These are phyloP conservation scores for Syngnathoides biaculeatus DNA, from an alignment of 2,113 vertebrate genomes.

Conservation along the genomic window DNA sequence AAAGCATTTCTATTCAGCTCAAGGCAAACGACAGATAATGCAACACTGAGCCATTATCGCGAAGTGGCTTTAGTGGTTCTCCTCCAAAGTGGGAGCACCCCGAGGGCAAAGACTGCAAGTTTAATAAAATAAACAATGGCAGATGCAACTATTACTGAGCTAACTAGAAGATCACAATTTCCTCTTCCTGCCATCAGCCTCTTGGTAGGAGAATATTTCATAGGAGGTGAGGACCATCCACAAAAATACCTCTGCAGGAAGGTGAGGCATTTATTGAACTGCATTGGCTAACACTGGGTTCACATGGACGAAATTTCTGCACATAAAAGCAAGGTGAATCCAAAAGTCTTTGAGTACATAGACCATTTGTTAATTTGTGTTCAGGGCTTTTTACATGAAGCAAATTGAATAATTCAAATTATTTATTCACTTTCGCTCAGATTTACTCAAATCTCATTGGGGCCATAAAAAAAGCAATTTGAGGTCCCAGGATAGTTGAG, in stretches of 20 bases:
- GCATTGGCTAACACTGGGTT: constrained; percentile 12
- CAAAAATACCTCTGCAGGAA: constrained; percentile 33
- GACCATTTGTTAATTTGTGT: not conserved
- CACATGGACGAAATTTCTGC: not conserved
- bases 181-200: constrained; percentile 39
- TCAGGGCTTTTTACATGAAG: not conserved
- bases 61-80: constrained; percentile 24
- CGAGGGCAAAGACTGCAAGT: constrained; percentile 29
- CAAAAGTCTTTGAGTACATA: not conserved
- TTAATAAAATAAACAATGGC: constrained; percentile 51
- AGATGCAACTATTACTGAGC: constrained; percentile 44
- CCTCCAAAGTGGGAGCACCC: constrained; percentile 20
- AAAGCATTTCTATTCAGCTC: constrained; percentile 14
- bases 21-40: constrained; percentile 9
- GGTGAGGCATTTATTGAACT: constrained; percentile 37
- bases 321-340: constrained; percentile 18
- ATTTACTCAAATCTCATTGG: not conserved
- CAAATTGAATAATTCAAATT: not conserved
- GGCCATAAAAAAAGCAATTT: constrained; percentile 15
- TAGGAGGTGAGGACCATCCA: constrained; percentile 22
- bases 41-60: not conserved
- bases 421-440: not conserved
- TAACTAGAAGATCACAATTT: constrained; percentile 32
- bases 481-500: constrained; percentile 16
- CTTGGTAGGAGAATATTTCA: constrained; percentile 38